These are phyloP conservation scores for Apus apus DNA, from an alignment of 2,113 vertebrate species.

Conservation along the genomic window DNA sequence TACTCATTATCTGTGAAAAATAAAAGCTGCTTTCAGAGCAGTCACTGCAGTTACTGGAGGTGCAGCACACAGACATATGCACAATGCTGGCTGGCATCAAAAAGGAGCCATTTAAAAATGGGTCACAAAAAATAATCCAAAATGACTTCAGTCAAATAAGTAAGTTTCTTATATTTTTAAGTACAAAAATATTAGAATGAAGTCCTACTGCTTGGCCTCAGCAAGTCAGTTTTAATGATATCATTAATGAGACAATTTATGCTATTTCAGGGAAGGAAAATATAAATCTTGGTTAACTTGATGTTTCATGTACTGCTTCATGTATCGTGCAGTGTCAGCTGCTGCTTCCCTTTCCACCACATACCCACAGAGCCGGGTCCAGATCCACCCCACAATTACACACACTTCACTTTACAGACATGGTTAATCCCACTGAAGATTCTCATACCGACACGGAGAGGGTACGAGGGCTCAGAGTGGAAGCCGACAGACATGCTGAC, in stretches of 20 bases:
- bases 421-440: background rate
- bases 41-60: background rate
- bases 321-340: background rate
- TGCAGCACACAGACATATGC: background rate
- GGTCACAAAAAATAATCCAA: background rate
- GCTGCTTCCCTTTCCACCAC: background rate
- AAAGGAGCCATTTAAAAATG: background rate
- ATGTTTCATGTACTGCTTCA: background rate
- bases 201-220: background rate
- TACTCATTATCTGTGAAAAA: background rate
- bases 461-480: background rate
- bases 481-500: background rate
- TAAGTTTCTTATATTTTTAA: background rate
- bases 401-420: background rate
- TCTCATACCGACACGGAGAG: background rate
- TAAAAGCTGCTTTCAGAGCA: background rate
- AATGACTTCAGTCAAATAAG: background rate
- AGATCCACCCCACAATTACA: background rate
- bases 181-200: accelerated
- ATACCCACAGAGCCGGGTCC: background rate
- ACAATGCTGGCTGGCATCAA: background rate
- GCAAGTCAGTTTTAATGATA: background rate
- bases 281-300: background rate
- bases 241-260: background rate
- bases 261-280: background rate